Conservation (phyloP, 2,113 vertebrate species). For the Paralichthys olivaceus region DNA sequence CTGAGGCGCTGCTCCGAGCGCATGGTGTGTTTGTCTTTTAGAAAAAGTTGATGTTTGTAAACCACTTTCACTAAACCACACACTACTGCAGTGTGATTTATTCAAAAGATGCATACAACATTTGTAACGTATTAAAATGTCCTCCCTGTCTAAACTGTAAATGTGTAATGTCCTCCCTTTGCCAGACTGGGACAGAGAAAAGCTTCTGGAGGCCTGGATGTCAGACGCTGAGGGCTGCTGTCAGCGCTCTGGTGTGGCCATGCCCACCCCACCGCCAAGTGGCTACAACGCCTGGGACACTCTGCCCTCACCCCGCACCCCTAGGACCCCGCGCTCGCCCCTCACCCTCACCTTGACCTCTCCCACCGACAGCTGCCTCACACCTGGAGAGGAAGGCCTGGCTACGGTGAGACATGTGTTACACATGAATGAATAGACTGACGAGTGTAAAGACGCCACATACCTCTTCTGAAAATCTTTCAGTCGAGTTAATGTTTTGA, state of each 20-base stretch:
- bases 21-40: conserved; percentile 84
- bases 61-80: neutral
- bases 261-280: conserved; percentile 78
- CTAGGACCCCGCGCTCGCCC: conserved; percentile 76
- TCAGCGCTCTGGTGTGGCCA: conserved; percentile 78
- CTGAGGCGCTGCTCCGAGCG: conserved; percentile 96
- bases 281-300: conserved; percentile 81
- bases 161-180: conserved; percentile 3
- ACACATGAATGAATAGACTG: neutral
- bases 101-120: neutral
- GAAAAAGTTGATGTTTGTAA: neutral
- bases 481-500: too few relatives aligned
- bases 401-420: conserved; percentile 60
- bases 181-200: conserved; percentile 78
- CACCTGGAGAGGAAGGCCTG: conserved; percentile 75
- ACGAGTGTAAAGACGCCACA: too few relatives aligned
- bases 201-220: conserved; percentile 81
- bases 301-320: conserved; percentile 77
- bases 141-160: neutral
- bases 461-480: neutral
- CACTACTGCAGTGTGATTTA: neutral
- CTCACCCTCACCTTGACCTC: conserved; percentile 79
- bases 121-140: neutral
- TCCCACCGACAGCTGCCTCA: conserved; percentile 79
- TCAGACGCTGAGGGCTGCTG: conserved; percentile 76